Evolutionary conservation across 2,797 vertebrate species (phyloP), one percentile per base, ranked within the genome.

Genomic region (Diplodus sargus): DNA sequence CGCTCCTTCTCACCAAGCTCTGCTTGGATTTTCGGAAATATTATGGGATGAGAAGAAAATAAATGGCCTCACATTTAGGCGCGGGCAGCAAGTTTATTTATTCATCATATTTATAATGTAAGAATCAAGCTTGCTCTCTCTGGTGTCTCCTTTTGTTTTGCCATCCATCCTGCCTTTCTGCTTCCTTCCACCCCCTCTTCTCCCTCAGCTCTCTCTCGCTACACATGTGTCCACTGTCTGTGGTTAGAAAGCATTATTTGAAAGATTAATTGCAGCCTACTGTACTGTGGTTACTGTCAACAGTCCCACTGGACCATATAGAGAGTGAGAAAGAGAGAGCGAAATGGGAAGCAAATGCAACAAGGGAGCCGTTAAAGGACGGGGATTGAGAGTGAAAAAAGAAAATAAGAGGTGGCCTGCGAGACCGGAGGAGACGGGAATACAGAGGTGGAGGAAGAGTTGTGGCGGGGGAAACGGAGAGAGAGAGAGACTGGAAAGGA

Each of bases 191-290:
- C 15, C 54, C 49, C 28, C 30, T 16, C 16, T 30, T 4, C 2
- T 43, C 64, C 59, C 53, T 67, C 63, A 54, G 45, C 67, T 68
- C n/a, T 42, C 5, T 47, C 17, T 56, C 15, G 60, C 75, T 64
- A 61, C 15, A 58, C 77, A 63, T 51, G 52, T 72, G 72, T 84
- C 72, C 78, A 47, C 70, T 71, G 75, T 85, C 79, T 63, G 76
- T 53, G 57, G 59, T 64, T 72, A 79, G 77, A 78, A 56, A 78
- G 69, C 85, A 74, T 88, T 86, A 90, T 86, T 93, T 90, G 84
- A 91, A 90, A 92, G 92, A 94, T 95, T 89, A 92, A 94, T 93
- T 90, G 82, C 83, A 69, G 20, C 85, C 71, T 79, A 87, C 91
- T 88, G 85, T 87, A 89, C 61, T 85, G 82, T 90, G 90, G 87